Evolutionary conservation across 1,140 invertebrate species (phyloP).

Genomic region (Saccostrea glomerata): DNA sequence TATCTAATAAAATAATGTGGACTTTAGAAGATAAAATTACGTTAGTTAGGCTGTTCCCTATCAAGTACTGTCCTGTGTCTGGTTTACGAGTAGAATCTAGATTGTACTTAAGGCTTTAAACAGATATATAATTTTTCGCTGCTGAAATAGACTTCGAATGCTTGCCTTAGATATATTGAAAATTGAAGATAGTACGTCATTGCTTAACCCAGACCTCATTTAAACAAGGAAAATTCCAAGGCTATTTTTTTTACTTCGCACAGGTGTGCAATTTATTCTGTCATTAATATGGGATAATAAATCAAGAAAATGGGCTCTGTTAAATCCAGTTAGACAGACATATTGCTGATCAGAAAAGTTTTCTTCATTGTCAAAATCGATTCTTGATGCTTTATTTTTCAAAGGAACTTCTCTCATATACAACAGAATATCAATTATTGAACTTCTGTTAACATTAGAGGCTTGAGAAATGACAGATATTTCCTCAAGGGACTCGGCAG

Average conservation of each 20-base stretch:
- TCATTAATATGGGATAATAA: no score
- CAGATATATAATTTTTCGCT: no score
- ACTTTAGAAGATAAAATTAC: no score
- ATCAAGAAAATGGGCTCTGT: background rate
- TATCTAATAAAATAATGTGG: no score
- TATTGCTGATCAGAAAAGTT: background rate
- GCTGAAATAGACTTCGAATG: background rate
- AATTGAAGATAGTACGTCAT: conserved; percentile 19
- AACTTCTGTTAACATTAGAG: background rate
- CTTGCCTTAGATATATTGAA: conserved; percentile 45
- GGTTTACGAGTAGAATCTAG: no score
- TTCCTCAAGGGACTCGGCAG: background rate
- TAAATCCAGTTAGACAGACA: background rate
- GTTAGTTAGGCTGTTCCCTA: no score
- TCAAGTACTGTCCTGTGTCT: no score
- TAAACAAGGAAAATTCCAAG: conserved; percentile 34
- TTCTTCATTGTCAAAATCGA: background rate
- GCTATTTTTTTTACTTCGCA: background rate
- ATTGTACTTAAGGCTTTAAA: no score
- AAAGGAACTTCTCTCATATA: background rate
- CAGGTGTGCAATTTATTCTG: background rate
- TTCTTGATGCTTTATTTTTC: background rate
- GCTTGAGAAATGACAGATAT: background rate
- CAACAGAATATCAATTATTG: background rate
- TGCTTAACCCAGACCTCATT: conserved; percentile 43